Evolutionary conservation across 2,888 invertebrate species (phyloP), one percentile per base, ranked within the genome.

Genomic region (Drosophila kanekoi): DNA sequence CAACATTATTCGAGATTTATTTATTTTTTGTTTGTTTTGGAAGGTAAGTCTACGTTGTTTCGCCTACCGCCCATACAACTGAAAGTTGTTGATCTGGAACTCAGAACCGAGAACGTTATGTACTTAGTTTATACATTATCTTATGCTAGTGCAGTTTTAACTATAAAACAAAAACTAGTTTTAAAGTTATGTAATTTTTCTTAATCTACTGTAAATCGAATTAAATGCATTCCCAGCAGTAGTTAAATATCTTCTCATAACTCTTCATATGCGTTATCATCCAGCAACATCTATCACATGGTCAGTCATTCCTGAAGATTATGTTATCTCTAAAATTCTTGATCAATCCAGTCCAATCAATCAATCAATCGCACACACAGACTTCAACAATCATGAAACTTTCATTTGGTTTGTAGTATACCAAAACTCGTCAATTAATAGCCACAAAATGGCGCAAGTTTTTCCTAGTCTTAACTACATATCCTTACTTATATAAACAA

Each of bases 91-190:
- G 9, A 9, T 40, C 16, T 8, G 40, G 40, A 40, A 35, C 13
- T 35, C 35, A 4, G 4, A 13, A 35, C 10, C 2, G 16, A 4
- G 52, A 52, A 40, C 40, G 40, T 13, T 35, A 35, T 51, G 32
- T 35, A 56, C 40, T 33, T 48, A 57, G 38, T 48, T 44, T 20
- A 48, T 48, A 48, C 33, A 28, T 20, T 58, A 71, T 18, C 8
- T 41, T 62, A 75, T 68, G 61, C 67, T 79, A 82, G 81, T 54
- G n/a, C 81, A 83, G 82, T 77, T 51, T 47, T 62, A 86, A 66
- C 56, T 56, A 51, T 66, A 73, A 47, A 47, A n/a, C n/a, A 52
- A 66, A 40, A 44, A 60, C 67, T 82, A 85, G 76, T 45, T 60
- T 77, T 64, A 38, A 52, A 56, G 37, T 16, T 61, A 68, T 37